A percentile compares a stretch with the other conserved stretches of the same genome.
Evolutionary conservation across 2,888 invertebrate species (phyloP).

Genomic region (Tupiocoris notatus): DNA sequence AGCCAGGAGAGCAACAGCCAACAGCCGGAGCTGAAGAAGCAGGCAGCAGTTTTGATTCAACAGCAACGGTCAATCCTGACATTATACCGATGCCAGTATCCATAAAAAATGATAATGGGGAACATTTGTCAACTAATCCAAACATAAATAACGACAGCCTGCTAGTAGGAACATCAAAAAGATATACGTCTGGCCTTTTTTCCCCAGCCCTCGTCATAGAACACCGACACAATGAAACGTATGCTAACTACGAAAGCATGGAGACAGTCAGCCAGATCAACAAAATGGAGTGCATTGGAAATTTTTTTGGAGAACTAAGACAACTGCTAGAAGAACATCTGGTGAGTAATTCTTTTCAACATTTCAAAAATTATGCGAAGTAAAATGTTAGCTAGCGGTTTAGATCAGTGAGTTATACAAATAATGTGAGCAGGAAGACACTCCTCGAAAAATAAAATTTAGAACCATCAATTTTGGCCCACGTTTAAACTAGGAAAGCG

Average conservation of each 20-base stretch:
- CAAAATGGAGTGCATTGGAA: conserved; percentile 16
- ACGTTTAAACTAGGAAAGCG: no score
- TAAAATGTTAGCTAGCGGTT: no score
- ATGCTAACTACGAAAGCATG: conserved; percentile 10
- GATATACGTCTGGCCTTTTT: conserved; percentile 12
- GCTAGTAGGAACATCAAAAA: conserved; percentile 11
- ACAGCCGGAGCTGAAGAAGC: background rate
- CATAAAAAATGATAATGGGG: conserved; percentile 18
- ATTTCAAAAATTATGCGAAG: no score
- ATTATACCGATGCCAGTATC: conserved; percentile 27
- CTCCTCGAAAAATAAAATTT: no score
- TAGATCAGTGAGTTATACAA: no score
- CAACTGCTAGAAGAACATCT: conserved; percentile 17
- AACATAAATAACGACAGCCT: conserved; percentile 11
- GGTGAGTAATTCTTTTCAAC: conserved; percentile 8
- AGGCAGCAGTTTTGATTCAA: conserved; percentile 26
- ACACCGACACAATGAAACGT: conserved; percentile 24
- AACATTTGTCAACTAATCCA: background rate
- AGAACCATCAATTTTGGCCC: no score
- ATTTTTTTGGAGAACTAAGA: conserved; percentile 54
- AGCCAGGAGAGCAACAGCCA: background rate
- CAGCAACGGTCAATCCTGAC: conserved; percentile 30
- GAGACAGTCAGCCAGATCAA: conserved; percentile 2
- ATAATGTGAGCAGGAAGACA: no score
- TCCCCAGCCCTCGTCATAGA: conserved; percentile 33